Conservation (phyloP, 2,888 invertebrate species). For the Drosophila nigricruria region DNA sequence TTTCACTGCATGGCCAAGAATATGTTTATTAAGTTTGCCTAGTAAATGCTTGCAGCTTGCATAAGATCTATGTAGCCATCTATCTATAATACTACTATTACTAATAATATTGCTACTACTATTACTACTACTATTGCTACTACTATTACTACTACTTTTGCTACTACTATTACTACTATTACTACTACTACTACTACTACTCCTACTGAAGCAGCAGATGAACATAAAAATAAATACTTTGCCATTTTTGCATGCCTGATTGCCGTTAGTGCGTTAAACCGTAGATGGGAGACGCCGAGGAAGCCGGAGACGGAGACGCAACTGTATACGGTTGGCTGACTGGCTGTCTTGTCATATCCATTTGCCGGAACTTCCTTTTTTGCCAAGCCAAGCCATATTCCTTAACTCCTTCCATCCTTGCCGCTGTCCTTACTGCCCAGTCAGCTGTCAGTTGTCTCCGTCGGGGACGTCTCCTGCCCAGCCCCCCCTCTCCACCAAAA, state of each 20-base stretch:
- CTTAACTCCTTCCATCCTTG: background rate
- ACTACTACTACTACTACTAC: background rate
- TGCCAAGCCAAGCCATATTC: background rate
- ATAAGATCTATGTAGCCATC: constrained; percentile 3
- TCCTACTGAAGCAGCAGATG: background rate
- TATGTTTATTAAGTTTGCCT: background rate
- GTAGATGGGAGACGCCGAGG: constrained; percentile 32
- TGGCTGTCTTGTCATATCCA: background rate
- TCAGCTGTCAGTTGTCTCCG: constrained; percentile 47
- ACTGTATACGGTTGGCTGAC: constrained; percentile 15
- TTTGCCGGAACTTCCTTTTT: background rate
- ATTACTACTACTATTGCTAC: background rate
- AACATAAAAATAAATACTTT: constrained; percentile 25
- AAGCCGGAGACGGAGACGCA: constrained; percentile 30
- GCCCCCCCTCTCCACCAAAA: constrained; percentile 10
- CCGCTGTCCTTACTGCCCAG: background rate
- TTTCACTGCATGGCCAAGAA: constrained; percentile 15
- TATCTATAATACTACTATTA: background rate
- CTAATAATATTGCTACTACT: background rate
- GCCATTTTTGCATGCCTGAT: constrained; percentile 50
- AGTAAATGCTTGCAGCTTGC: constrained; percentile 6
- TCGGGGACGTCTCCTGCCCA: constrained; percentile 38
- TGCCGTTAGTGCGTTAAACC: constrained; percentile 47
- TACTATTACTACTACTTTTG: background rate
- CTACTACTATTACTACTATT: constrained; percentile 4